Evolutionary conservation across 1,140 invertebrate species (phyloP).

Genomic region (Procambarus clarkii): DNA sequence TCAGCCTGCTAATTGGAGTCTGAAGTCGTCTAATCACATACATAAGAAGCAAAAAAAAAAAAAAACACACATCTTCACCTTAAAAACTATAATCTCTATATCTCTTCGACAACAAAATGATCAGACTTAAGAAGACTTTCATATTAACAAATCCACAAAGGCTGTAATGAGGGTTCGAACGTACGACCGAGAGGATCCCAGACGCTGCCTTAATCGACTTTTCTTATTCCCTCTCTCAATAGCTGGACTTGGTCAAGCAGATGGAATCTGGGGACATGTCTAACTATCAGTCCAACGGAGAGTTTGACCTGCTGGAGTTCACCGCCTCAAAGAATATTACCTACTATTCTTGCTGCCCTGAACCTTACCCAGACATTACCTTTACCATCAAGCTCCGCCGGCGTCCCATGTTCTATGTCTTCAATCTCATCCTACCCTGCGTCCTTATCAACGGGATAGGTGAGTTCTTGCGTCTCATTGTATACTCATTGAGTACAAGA

Average conservation of each 20-base stretch:
- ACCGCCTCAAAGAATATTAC: constrained; percentile 84
- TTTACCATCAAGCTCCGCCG: constrained; percentile 81
- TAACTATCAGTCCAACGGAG: constrained; percentile 88
- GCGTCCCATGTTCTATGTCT: constrained; percentile 92
- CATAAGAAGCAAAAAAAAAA: too few species aligned
- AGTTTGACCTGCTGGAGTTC: constrained; percentile 87
- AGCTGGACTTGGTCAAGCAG: constrained; percentile 85
- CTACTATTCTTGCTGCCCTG: constrained; percentile 83
- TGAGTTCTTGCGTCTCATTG: constrained; percentile 75
- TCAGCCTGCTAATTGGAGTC: too few species aligned
- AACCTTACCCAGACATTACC: constrained; percentile 82
- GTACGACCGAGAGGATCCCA: too few species aligned
- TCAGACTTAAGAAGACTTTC: too few species aligned
- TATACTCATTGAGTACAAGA: too few species aligned
- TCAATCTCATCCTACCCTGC: constrained; percentile 93
- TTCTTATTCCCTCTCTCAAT: constrained; percentile 25
- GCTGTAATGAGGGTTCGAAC: too few species aligned
- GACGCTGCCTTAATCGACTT: background rate
- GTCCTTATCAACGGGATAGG: constrained; percentile 91
- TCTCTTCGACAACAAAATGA: too few species aligned
- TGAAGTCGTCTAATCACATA: too few species aligned
- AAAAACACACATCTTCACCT: too few species aligned
- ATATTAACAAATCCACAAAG: too few species aligned
- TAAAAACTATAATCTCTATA: too few species aligned
- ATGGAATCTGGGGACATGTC: constrained; percentile 84